phyloP scores from a whole-genome alignment of 2,888 invertebrate genomes.

The Pseudeuparius sepicola region DNA sequence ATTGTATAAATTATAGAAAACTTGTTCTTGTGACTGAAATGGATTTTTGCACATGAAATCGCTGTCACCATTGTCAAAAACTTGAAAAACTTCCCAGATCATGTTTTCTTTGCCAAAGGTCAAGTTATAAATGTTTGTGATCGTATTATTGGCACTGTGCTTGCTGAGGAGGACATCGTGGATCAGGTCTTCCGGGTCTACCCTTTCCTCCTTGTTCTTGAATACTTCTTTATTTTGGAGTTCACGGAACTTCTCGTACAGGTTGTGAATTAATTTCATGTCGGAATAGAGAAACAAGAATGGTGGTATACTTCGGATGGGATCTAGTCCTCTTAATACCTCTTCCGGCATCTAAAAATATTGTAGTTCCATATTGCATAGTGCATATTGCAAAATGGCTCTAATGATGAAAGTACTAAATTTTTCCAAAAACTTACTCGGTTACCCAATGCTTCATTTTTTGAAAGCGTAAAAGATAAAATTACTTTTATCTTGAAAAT shows the following conservation, averaged over 20 bases:
- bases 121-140: conserved; percentile 18
- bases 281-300: conserved; percentile 23
- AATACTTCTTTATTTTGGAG: conserved; percentile 13
- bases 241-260: conserved; percentile 24
- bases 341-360: conserved; percentile 24
- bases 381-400: no score
- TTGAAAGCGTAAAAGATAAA: no score
- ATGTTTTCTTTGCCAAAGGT: conserved; percentile 19
- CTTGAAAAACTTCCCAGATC: conserved; percentile 19
- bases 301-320: conserved; percentile 17
- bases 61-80: no score
- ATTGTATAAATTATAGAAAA: conserved; percentile 67
- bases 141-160: conserved; percentile 22
- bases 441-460: no score
- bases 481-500: no score
- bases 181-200: conserved; percentile 18
- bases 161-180: conserved; percentile 23
- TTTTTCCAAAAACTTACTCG: no score
- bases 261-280: conserved; percentile 19
- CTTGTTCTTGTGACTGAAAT: conserved; percentile 65
- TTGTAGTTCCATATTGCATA: no score
- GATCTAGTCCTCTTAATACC: conserved; percentile 21
- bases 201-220: conserved; percentile 7
- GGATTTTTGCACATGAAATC: conserved; percentile 46
- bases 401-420: no score